A percentile compares a stretch with the other conserved stretches of the same genome.
Evolutionary conservation across 1,140 invertebrate genomes (phyloP).

Genomic region (Nephotettix cincticeps): DNA sequence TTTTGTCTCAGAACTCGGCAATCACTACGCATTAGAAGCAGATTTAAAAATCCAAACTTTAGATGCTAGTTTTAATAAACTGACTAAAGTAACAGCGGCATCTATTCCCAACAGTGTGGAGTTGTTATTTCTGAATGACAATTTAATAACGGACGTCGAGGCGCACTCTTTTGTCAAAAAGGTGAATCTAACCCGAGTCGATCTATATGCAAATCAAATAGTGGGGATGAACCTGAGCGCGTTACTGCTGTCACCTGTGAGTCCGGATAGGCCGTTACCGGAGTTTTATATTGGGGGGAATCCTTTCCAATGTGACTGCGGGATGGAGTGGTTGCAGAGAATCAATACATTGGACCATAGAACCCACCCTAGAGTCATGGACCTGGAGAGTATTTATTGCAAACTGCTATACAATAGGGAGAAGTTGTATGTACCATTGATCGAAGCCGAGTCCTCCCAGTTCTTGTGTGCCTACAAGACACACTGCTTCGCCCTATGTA

Average conservation of each 20-base stretch:
- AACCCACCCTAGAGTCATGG: conserved; percentile 87
- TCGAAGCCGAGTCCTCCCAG: conserved; percentile 82
- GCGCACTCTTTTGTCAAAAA: conserved; percentile 82
- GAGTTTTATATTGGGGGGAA: conserved; percentile 87
- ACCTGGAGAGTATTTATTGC: conserved; percentile 88
- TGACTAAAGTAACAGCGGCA: conserved; percentile 65
- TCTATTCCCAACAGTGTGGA: conserved; percentile 77
- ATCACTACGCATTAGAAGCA: conserved; percentile 65
- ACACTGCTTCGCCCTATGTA: conserved; percentile 89
- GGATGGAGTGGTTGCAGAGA: conserved; percentile 84
- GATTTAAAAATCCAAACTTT: conserved; percentile 72
- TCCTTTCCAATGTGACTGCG: conserved; percentile 84
- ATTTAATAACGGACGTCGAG: conserved; percentile 74
- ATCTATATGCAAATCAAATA: conserved; percentile 84
- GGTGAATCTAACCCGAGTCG: conserved; percentile 76
- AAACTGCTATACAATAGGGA: conserved; percentile 83
- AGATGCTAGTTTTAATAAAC: conserved; percentile 80
- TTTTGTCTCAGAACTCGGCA: conserved; percentile 76
- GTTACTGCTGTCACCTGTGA: conserved; percentile 68
- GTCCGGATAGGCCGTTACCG: conserved; percentile 64
- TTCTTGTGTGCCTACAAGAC: conserved; percentile 91
- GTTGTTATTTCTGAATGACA: conserved; percentile 78
- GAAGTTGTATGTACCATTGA: conserved; percentile 74
- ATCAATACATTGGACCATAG: conserved; percentile 68
- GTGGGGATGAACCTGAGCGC: conserved; percentile 78